Conservation (phyloP, 2,888 invertebrate species). For the Tolmerus cingulatus region DNA sequence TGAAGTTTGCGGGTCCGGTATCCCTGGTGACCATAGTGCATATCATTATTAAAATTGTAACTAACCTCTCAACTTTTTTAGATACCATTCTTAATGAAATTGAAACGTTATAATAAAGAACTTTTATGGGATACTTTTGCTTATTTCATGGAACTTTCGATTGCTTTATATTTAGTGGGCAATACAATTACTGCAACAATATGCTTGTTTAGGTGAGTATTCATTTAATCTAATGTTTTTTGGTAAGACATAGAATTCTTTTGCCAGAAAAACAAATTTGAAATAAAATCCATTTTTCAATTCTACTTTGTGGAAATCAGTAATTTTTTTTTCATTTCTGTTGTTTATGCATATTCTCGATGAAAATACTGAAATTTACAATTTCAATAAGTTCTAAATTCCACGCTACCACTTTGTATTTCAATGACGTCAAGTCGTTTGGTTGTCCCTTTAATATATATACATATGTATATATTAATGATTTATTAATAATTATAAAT, state of each 20-base stretch:
- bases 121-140: not conserved
- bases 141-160: not conserved
- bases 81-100: conserved; percentile 9
- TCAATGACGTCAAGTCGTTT: not conserved
- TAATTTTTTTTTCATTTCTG: not conserved
- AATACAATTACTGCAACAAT: not conserved
- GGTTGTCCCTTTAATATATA: not conserved
- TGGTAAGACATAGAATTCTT: not conserved
- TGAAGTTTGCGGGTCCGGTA: conserved; percentile 51
- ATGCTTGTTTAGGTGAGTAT: not conserved
- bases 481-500: too few relatives aligned
- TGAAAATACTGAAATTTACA: not conserved
- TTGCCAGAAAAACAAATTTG: not conserved
- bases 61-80: not conserved
- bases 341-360: not conserved
- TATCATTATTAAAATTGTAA: not conserved
- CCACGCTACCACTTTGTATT: not conserved
- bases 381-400: not conserved
- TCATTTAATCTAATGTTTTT: not conserved
- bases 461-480: not conserved
- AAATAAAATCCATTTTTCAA: not conserved
- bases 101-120: not conserved
- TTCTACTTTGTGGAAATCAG: not conserved
- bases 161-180: not conserved
- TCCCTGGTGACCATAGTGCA: conserved; percentile 1